phyloP scores from a whole-genome alignment of 2,797 vertebrate genomes.

The Euthynnus affinis region DNA sequence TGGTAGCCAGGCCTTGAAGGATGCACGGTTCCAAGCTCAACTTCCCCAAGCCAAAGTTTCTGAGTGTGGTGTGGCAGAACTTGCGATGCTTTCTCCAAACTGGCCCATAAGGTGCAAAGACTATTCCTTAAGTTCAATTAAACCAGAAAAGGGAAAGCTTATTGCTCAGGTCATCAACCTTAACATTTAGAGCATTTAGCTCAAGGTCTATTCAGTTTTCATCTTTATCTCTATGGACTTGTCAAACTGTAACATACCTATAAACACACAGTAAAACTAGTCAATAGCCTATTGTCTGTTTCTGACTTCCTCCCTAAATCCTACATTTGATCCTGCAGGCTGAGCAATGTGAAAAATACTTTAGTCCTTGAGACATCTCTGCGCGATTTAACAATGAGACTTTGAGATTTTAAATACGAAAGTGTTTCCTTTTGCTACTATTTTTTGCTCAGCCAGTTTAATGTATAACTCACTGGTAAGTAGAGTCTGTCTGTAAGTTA shows the following conservation, averaged over 20 bases:
- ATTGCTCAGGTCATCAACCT: background rate
- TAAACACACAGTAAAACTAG: background rate
- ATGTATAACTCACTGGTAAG: background rate
- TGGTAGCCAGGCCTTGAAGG: conserved; percentile 87
- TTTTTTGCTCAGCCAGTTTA: too few species aligned
- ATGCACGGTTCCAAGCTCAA: conserved; percentile 94
- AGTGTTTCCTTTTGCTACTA: too few species aligned
- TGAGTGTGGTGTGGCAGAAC: conserved; percentile 93
- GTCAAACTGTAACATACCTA: background rate
- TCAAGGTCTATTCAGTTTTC: background rate
- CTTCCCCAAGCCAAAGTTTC: conserved; percentile 93
- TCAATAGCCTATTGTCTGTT: background rate
- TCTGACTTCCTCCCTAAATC: background rate
- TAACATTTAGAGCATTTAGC: background rate
- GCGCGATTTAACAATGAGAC: too few species aligned
- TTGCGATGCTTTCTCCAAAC: conserved; percentile 94
- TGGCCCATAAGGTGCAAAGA: conserved; percentile 94
- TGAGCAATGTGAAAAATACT: too few species aligned
- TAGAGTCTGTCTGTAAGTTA: background rate
- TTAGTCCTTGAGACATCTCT: too few species aligned
- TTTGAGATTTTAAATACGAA: too few species aligned
- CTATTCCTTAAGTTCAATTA: conserved; percentile 86
- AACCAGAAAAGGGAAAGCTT: background rate
- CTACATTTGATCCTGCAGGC: background rate
- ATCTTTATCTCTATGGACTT: background rate